Conservation (phyloP, 2,797 vertebrate genomes). For the Myotis daubentonii region DNA sequence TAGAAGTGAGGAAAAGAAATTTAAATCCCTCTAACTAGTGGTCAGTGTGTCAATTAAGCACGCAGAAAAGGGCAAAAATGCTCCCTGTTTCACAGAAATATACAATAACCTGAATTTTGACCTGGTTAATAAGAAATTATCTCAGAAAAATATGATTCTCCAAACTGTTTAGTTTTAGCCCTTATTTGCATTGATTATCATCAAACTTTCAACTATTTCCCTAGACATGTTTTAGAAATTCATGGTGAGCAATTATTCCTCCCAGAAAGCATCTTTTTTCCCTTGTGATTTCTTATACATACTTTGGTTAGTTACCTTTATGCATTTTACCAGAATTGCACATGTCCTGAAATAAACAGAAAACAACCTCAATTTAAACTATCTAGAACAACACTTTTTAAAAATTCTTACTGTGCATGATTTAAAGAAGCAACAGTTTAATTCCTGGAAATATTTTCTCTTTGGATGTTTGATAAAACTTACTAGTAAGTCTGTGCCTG, state of each 20-base stretch:
- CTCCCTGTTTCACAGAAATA: slow-evolving; percentile 10
- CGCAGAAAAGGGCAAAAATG: neutral
- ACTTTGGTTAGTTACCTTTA: neutral
- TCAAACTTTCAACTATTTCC: slow-evolving; percentile 32
- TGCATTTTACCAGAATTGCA: slow-evolving; percentile 2
- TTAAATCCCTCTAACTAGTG: slow-evolving; percentile 1
- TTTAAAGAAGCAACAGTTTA: slow-evolving; percentile 38
- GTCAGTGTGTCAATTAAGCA: slow-evolving; percentile 33
- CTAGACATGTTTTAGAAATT: slow-evolving; percentile 40
- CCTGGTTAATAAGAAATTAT: neutral
- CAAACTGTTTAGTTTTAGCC: neutral
- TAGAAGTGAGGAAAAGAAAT: slow-evolving; percentile 56
- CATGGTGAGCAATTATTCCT: neutral
- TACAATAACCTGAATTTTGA: slow-evolving; percentile 41
- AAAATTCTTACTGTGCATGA: neutral
- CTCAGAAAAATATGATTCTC: slow-evolving; percentile 28
- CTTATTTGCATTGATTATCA: slow-evolving; percentile 6
- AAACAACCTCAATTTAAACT: neutral
- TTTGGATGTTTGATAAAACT: slow-evolving; percentile 39
- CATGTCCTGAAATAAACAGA: neutral
- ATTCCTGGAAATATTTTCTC: slow-evolving; percentile 37
- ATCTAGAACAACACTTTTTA: neutral
- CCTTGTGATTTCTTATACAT: neutral
- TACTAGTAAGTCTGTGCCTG: neutral
- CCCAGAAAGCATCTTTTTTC: neutral